Evolutionary conservation across 2,797 vertebrate species (phyloP), one percentile per base, ranked within the genome.

Genomic region (Prunella strophiata): DNA sequence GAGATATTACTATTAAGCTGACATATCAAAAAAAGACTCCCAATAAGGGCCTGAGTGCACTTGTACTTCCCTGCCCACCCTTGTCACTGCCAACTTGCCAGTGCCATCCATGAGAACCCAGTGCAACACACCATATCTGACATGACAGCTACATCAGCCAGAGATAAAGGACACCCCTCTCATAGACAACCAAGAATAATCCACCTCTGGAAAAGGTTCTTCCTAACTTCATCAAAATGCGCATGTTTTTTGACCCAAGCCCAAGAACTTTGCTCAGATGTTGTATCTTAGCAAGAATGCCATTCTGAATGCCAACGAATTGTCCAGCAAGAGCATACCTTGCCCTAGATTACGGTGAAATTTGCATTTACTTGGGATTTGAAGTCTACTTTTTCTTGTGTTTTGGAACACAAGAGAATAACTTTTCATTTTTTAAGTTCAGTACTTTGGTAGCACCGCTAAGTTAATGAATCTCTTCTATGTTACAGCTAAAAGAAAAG

Each of bases 301-400:
- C 21, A 19, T 4, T 40, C 2, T 20, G 32, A 0, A 11, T 72
- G 40, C 23, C 29, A 59, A 29, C 15, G 42, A 82, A 29, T 16
- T 11, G 36, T 6, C 6, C 32, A 62, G 27, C 36, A 51, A 80
- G 36, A 70, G 13, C 0, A 0, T 17, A 59, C 15, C 2, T 32
- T 15, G 1, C 30, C 58, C 57, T 42, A 18, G 9, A 51, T 68
- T 68, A 26, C 55, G 42, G n/a, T 20, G 30, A 91, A 55, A 62
- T 45, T 61, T 67, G 57, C 51, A 42, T 25, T 70, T 54, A 47
- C 27, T 25, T 54, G 27, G 34, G 48, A 61, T 5, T 13, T 27
- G n/a, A 85, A 63, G 7, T 57, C n/a, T 40, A 36, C 17, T 76
- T 92, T 84, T 62, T 74, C 61, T 52, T 50, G 5, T 32, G 20